Base-by-base conservation (phyloP, 2,113 vertebrate species). In the Pollachius pollachius region DNA sequence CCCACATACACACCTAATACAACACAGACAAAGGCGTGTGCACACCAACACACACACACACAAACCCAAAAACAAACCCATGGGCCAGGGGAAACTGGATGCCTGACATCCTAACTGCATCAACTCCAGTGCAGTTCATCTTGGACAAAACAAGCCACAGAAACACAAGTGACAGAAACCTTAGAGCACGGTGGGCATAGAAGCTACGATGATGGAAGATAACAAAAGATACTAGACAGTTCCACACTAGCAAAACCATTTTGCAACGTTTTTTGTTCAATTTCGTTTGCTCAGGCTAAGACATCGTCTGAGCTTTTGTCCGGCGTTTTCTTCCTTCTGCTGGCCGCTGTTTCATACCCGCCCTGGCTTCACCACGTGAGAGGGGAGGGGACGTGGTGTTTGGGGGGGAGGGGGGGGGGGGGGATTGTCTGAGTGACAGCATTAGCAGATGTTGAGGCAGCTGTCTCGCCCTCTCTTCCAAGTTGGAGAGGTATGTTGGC, bases 381-480 rank as follows among this genome's bases (percentile, higher is more conserved):
- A 67, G 68, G 75, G 73, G 12, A 61, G 41, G 62, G 34, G n/a
- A 4, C 27, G 27, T 27, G 34, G 54, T 76, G 30, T 73, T 72
- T 65, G 4, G 16, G 52, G 4, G 37, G 15, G 58, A 4, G n/a
- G n/a, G 11, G n/a, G 58, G 58, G 56, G 15, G n/a, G 56, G 56
- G 56, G 30, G 30, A 77, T 65, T 64, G 25, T 52, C 61, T 68
- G 75, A 82, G 57, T 62, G 73, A 52, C 52, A 15, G 66, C 66
- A 19, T 30, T 18, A 21, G 70, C 78, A 83, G 81, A 78, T 84
- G 82, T 77, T 84, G 16, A 67, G 62, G 13, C 79, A 84, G 84
- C 81, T 86, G 79, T 76, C 60, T 69, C 61, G 18, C 16, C 48
- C 23, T 25, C 37, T 19, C 65, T 61, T 67, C 73, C n/a, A 17